A percentile compares a stretch with the other conserved stretches of the same genome.
These are phyloP conservation scores for Siderastrea radians DNA, from an alignment of 92 coral and sea anemone genomes.

Conservation along the genomic window DNA sequence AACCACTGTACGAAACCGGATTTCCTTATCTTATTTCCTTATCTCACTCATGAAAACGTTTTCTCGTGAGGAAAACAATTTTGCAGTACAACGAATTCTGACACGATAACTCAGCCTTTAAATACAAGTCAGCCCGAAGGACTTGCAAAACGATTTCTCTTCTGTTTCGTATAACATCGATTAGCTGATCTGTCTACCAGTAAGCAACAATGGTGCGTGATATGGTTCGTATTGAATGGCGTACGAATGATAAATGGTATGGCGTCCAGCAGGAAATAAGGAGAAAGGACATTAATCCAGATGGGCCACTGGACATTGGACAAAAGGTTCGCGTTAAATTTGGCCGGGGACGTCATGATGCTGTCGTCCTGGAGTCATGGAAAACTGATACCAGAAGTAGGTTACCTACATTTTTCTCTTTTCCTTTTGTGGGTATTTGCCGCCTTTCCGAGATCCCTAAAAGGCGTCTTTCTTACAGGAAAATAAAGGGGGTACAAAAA, in stretches of 20 bases:
- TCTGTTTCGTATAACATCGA: background rate
- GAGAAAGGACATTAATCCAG: slow-evolving; percentile 20
- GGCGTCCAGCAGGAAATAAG: slow-evolving; percentile 12
- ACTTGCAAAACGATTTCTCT: background rate
- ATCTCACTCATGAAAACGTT: slow-evolving; percentile 4
- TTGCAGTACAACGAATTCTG: slow-evolving; percentile 1
- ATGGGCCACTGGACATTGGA: slow-evolving; percentile 13
- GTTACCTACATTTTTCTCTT: background rate
- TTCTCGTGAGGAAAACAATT: background rate
- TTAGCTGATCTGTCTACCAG: background rate
- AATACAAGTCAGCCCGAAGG: slow-evolving; percentile 1
- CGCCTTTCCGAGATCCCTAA: background rate
- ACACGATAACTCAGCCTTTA: background rate
- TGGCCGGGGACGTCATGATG: slow-evolving; percentile 13
- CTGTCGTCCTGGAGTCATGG: slow-evolving; percentile 21
- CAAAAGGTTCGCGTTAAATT: slow-evolving; percentile 3
- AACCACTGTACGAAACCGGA: slow-evolving; percentile 3
- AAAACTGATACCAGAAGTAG: background rate
- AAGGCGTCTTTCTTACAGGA: background rate
- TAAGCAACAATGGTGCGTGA: background rate
- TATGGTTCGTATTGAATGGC: slow-evolving; percentile 3
- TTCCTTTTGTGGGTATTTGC: background rate
- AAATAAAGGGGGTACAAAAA: too few relatives aligned
- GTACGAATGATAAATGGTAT: slow-evolving; percentile 7
- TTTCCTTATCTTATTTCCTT: slow-evolving; percentile 1